A percentile compares a stretch with the other conserved stretches of the same genome.
Evolutionary conservation across 1,140 invertebrate genomes (phyloP).

Genomic region (Plutomurus gul): DNA sequence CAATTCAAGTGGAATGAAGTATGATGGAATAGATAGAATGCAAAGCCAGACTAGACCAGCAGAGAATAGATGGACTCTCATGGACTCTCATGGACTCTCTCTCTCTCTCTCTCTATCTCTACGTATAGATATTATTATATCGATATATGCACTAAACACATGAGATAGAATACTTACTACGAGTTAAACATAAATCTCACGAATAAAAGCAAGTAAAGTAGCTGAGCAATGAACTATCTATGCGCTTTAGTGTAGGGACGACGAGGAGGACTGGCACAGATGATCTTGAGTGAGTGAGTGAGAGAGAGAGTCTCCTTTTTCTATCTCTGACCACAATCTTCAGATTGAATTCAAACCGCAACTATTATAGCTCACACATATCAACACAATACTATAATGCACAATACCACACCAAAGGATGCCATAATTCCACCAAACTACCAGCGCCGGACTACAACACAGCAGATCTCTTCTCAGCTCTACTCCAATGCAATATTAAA

Average conservation of each 20-base stretch:
- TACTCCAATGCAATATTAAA: too few relatives aligned
- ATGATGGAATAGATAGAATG: constrained; percentile 7
- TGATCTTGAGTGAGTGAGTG: not conserved
- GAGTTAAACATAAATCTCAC: constrained; percentile 14
- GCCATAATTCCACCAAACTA: too few relatives aligned
- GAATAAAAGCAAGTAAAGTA: not conserved
- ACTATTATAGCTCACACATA: not conserved
- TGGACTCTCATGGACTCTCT: too few relatives aligned
- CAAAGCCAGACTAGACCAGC: not conserved
- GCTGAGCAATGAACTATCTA: not conserved
- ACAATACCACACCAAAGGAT: too few relatives aligned
- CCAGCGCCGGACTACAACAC: too few relatives aligned
- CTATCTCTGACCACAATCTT: constrained; percentile 22
- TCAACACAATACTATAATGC: not conserved
- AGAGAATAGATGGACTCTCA: not conserved
- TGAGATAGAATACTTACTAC: not conserved
- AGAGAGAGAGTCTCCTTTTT: not conserved
- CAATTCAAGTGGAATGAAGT: not conserved
- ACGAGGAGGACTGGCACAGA: not conserved
- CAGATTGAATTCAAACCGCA: constrained; percentile 18
- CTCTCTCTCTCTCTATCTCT: too few relatives aligned
- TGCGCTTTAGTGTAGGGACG: too few relatives aligned
- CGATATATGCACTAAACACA: too few relatives aligned
- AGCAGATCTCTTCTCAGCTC: too few relatives aligned
- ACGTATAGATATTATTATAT: too few relatives aligned